A percentile compares a stretch with the other conserved stretches of the same genome.
These are phyloP conservation scores for Andrena camellia DNA, from an alignment of 2,888 invertebrate genomes.

Conservation along the genomic window DNA sequence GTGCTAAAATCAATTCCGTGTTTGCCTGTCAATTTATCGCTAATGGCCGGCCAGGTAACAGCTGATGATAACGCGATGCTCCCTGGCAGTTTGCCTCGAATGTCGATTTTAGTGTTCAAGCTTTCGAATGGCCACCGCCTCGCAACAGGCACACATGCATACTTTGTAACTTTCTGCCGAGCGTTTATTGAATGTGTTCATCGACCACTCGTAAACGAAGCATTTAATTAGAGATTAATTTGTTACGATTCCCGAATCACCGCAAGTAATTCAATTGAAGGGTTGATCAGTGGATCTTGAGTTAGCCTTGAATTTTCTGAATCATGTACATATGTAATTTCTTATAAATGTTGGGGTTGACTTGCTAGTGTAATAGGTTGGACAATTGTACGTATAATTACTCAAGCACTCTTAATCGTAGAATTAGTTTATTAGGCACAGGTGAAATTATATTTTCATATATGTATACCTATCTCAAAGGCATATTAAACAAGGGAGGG, in stretches of 20 bases:
- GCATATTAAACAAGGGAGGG: too few relatives aligned
- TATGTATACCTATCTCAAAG: too few relatives aligned
- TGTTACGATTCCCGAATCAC: not conserved
- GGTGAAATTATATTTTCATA: too few relatives aligned
- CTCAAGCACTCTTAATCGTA: too few relatives aligned
- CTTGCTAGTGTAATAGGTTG: too few relatives aligned
- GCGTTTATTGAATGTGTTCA: constrained; percentile 19
- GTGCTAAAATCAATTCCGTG: constrained; percentile 78
- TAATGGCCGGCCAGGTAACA: constrained; percentile 75
- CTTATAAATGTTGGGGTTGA: not conserved
- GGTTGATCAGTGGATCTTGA: not conserved
- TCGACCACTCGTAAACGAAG: constrained; percentile 11
- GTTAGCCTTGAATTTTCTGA: too few relatives aligned
- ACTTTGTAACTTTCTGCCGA: constrained; percentile 31
- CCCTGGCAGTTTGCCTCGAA: constrained; percentile 73
- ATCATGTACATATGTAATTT: not conserved
- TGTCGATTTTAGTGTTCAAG: constrained; percentile 74
- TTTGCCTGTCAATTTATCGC: constrained; percentile 77
- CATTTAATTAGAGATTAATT: constrained; percentile 21
- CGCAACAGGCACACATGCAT: constrained; percentile 32
- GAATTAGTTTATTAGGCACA: too few relatives aligned
- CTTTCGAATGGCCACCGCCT: constrained; percentile 58
- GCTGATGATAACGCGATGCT: constrained; percentile 75
- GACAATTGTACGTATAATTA: too few relatives aligned
- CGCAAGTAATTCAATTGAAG: constrained; percentile 8